Evolutionary conservation across 2,888 invertebrate genomes (phyloP).

Genomic region (Lissonota sp.): DNA sequence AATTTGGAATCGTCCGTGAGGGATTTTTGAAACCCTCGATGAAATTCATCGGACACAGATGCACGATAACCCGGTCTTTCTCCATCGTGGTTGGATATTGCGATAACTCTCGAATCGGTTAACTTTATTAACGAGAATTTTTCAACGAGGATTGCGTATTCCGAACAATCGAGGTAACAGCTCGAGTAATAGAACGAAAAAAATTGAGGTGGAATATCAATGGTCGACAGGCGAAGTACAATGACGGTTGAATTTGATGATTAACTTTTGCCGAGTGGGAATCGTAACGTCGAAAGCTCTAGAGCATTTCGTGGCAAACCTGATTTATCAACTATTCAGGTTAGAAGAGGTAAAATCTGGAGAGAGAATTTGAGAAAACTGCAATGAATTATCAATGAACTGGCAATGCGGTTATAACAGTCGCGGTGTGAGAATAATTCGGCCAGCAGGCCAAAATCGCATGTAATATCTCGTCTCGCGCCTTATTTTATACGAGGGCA

Average conservation of each 20-base stretch:
- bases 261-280: too few relatives aligned
- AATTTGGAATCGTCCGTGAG: constrained; percentile 13
- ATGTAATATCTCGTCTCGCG: background rate
- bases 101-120: background rate
- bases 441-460: constrained; percentile 34
- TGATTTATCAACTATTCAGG: too few relatives aligned
- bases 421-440: background rate
- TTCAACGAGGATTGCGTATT: background rate
- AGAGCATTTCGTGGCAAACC: too few relatives aligned
- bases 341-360: background rate
- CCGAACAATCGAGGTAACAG: background rate
- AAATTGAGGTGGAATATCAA: background rate
- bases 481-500: constrained; percentile 8
- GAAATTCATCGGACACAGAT: constrained; percentile 15
- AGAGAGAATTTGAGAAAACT: constrained; percentile 18
- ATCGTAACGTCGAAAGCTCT: too few relatives aligned
- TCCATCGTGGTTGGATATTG: background rate
- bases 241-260: too few relatives aligned
- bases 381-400: constrained; percentile 4
- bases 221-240: too few relatives aligned
- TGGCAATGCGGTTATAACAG: background rate
- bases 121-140: constrained; percentile 12
- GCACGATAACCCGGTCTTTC: background rate
- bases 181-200: background rate
- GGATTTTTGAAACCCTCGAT: background rate